phyloP scores from a whole-genome alignment of 1,140 invertebrate genomes.

The Achroia grisella region DNA sequence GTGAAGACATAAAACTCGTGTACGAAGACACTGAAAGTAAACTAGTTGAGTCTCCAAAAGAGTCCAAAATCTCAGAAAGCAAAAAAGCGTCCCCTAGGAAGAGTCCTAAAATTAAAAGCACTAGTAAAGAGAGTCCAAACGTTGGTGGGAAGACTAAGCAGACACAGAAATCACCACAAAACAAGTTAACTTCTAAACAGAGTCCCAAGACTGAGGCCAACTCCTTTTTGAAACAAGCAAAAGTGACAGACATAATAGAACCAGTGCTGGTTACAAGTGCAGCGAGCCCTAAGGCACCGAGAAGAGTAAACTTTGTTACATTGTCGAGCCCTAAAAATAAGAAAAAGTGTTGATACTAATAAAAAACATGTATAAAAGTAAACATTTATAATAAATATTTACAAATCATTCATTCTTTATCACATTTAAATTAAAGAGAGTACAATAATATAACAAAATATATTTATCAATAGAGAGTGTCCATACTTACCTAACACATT shows the following conservation, averaged over 20 bases:
- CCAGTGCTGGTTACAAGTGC: slow-evolving; percentile 24
- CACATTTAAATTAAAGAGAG: slow-evolving; percentile 53
- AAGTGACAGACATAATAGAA: slow-evolving; percentile 36
- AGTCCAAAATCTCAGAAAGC: slow-evolving; percentile 6
- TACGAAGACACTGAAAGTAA: slow-evolving; percentile 74
- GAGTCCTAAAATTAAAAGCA: background rate
- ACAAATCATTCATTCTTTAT: slow-evolving; percentile 53
- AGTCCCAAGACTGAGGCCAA: slow-evolving; percentile 9
- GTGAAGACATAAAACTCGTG: slow-evolving; percentile 80
- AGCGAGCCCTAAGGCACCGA: slow-evolving; percentile 73
- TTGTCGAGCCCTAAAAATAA: slow-evolving; percentile 83
- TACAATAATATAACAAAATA: slow-evolving; percentile 48
- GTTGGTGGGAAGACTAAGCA: too few species aligned
- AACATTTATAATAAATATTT: slow-evolving; percentile 67
- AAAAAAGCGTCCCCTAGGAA: slow-evolving; percentile 12
- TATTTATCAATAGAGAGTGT: slow-evolving; percentile 33
- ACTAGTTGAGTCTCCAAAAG: slow-evolving; percentile 35
- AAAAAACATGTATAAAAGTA: slow-evolving; percentile 36
- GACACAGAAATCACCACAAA: too few species aligned
- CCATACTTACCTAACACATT: slow-evolving; percentile 32
- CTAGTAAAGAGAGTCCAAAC: background rate
- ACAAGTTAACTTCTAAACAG: background rate
- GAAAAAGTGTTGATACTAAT: slow-evolving; percentile 56
- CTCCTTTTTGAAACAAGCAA: slow-evolving; percentile 44
- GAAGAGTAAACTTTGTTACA: slow-evolving; percentile 82